Conservation (phyloP, 2,113 vertebrate species). For the Spermophilus dauricus region DNA sequence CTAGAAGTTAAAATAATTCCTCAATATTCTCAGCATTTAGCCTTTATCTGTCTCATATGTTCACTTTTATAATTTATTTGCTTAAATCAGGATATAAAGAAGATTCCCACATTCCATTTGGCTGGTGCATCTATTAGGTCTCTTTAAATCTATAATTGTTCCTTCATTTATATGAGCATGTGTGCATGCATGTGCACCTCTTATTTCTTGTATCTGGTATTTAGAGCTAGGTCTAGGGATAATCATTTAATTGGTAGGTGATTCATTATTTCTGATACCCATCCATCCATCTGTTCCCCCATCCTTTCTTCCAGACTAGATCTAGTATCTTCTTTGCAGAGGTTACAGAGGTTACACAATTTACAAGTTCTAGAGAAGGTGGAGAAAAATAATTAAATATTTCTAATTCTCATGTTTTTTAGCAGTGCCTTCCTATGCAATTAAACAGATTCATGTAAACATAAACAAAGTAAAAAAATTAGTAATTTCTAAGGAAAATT, state of each 20-base stretch:
- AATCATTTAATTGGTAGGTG: background rate
- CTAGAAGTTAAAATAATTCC: background rate
- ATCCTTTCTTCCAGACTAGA: background rate
- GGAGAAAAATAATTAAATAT: background rate
- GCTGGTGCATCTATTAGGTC: background rate
- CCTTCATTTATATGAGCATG: background rate
- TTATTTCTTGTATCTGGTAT: background rate
- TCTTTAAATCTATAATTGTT: background rate
- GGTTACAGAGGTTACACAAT: background rate
- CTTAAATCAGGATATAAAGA: background rate
- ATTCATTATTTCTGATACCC: background rate
- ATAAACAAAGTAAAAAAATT: background rate
- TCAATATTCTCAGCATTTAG: background rate
- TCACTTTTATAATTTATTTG: background rate
- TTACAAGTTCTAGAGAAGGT: constrained; percentile 2
- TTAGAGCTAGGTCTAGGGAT: background rate
- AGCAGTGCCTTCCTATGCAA: background rate
- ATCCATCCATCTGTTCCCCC: background rate
- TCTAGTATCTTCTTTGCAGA: background rate
- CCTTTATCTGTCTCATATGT: background rate
- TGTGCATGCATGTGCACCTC: too few relatives aligned
- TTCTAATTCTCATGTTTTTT: background rate
- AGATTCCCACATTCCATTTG: background rate
- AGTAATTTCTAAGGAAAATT: background rate
- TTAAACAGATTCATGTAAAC: background rate